Base-by-base conservation (phyloP, 2,113 vertebrate genomes). In the Ursus arctos region DNA sequence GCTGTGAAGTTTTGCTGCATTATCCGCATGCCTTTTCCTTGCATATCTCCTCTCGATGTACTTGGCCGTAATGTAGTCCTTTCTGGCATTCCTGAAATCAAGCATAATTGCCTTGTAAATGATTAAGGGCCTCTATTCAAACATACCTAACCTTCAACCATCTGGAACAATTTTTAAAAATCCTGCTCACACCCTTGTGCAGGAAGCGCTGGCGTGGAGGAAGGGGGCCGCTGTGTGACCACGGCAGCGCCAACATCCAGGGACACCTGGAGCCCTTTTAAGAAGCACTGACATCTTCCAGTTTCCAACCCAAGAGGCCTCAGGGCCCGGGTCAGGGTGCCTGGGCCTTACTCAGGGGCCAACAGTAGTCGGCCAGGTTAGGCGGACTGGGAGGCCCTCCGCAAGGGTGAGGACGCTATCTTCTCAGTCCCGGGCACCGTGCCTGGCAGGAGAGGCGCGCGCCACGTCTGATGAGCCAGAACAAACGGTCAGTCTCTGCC, bases 31-130 rank as follows among this genome's bases (percentile, higher is more conserved):
- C n/a, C 98, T 99, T 36, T 98, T 99, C 96, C 97, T 98, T 9
- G 99, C 99, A 2, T 99, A 99, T 24, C 98, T 99, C 97, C 99
- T 99, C 98, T 99, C 99, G 1, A 99, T 99, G 98, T 99, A 99
- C 98, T 99, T 99, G 90, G 99, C 99, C 7, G 99, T 99, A 97
- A 99, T 99, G 98, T 99, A 99, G 98, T 99, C 99, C 98, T 99
- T 99, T 96, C 99, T 99, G 49, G 98, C 99, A 94, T 99, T 99
- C 99, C 99, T 99, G 98, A 96, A 99, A 98, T 94, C 71, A 92
- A 85, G 95, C 47, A 55, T 0, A 24, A 77, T 40, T 77, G 79
- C 83, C 43, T 81, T 26, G 57, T 4, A 21, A 96, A 36, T 18
- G 67, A 91, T 11, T n/a, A 55, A 65, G 89, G 61, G 63, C 19